A percentile compares a stretch with the other conserved stretches of the same genome.
phyloP scores from a whole-genome alignment of 2,888 invertebrate genomes.

The Thecocarcelia acutangulata region DNA sequence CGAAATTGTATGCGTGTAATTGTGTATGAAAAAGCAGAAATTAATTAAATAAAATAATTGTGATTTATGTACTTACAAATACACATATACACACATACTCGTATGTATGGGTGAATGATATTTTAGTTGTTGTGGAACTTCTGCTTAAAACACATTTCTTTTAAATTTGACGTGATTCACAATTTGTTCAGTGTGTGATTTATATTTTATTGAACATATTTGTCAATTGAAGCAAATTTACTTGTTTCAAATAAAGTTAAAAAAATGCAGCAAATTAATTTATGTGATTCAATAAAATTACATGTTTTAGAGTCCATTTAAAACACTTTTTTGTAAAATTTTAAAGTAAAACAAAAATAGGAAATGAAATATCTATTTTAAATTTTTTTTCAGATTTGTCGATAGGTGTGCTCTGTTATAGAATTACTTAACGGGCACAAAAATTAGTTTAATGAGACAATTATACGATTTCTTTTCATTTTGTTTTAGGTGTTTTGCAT shows the following conservation, averaged over 20 bases:
- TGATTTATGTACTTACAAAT: slow-evolving; percentile 15
- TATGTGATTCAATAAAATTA: background rate
- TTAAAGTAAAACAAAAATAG: no score
- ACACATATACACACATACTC: background rate
- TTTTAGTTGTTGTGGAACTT: slow-evolving; percentile 28
- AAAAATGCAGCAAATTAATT: slow-evolving; percentile 8
- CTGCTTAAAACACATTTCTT: slow-evolving; percentile 18
- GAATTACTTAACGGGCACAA: no score
- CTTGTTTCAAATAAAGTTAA: slow-evolving; percentile 8
- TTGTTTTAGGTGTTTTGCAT: no score
- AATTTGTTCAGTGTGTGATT: slow-evolving; percentile 4
- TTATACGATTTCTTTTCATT: no score
- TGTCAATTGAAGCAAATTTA: slow-evolving; percentile 44
- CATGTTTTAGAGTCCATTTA: no score
- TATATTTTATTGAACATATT: slow-evolving; percentile 36
- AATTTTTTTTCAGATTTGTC: no score
- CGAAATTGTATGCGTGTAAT: slow-evolving; percentile 21
- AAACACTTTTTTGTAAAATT: no score
- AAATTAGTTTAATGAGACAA: no score
- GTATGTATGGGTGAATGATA: background rate
- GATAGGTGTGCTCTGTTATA: no score
- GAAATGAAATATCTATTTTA: no score
- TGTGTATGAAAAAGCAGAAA: slow-evolving; percentile 36
- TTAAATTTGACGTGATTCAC: slow-evolving; percentile 42
- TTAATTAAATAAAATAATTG: slow-evolving; percentile 57